A percentile compares a stretch with the other conserved stretches of the same genome.
Evolutionary conservation across 2,797 vertebrate species (phyloP).

Genomic region (Microctenopoma lineatum): DNA sequence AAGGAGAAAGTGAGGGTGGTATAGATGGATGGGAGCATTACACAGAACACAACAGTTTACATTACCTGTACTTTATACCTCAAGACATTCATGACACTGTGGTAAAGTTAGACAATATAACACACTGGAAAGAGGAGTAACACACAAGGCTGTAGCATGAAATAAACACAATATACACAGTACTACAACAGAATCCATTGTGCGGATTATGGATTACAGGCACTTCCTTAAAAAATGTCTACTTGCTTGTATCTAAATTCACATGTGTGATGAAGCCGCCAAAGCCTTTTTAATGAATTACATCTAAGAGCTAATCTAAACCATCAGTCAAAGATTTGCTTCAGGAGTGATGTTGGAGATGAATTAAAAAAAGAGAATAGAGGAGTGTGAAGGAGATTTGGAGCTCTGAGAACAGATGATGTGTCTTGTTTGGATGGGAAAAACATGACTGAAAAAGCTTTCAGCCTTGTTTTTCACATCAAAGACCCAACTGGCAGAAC

Average conservation of each 20-base stretch:
- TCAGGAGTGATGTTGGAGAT: not conserved
- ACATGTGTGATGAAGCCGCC: not conserved
- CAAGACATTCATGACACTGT: constrained; percentile 37
- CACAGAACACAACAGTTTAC: constrained; percentile 49
- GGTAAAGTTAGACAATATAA: constrained; percentile 32
- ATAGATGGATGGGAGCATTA: constrained; percentile 62
- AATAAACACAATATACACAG: not conserved
- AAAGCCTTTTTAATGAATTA: not conserved
- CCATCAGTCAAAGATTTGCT: not conserved
- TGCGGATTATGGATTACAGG: not conserved
- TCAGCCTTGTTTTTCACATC: not conserved
- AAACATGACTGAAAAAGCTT: not conserved
- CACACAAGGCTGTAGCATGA: not conserved
- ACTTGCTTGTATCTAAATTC: not conserved
- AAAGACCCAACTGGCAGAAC: not conserved
- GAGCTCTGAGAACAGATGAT: not conserved
- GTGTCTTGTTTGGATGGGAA: too few species aligned
- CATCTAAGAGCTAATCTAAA: not conserved
- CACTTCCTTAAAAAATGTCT: not conserved
- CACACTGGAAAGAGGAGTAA: constrained; percentile 13
- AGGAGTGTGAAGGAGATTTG: not conserved
- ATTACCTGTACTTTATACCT: constrained; percentile 35
- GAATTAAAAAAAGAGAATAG: not conserved
- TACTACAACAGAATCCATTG: not conserved
- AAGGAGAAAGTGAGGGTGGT: constrained; percentile 47